Percentiles rank a stretch among this genome's conserved stretches.
These are phyloP conservation scores for Mellilla xanthometata DNA, from an alignment of 2,888 invertebrate species.

Conservation along the genomic window DNA sequence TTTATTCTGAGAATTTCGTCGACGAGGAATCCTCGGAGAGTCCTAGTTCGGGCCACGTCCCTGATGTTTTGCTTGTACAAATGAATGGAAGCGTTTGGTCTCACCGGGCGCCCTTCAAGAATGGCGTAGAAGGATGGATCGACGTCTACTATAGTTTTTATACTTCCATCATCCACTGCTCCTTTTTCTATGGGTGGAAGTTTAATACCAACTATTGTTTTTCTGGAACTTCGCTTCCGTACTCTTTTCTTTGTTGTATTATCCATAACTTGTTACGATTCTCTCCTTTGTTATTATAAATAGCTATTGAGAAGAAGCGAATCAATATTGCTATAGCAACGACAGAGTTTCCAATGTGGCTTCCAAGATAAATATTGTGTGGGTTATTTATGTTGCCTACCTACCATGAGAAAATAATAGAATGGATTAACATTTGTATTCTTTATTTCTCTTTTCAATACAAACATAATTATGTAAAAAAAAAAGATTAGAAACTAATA, in stretches of 20 bases:
- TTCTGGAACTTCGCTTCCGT: conserved; percentile 47
- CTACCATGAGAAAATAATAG: background rate
- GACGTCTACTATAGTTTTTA: conserved; percentile 82
- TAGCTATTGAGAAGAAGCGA: background rate
- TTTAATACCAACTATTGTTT: conserved; percentile 57
- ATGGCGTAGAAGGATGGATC: conserved; percentile 85
- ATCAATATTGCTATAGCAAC: conserved; percentile 67
- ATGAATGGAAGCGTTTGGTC: conserved; percentile 76
- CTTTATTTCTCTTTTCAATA: no score
- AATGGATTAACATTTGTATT: no score
- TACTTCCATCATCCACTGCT: conserved; percentile 39
- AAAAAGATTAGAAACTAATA: no score
- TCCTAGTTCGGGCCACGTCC: conserved; percentile 63
- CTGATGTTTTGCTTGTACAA: conserved; percentile 80
- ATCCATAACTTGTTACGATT: conserved; percentile 24
- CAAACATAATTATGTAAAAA: no score
- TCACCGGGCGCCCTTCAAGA: conserved; percentile 83
- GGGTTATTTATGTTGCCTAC: background rate
- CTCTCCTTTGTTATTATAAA: conserved; percentile 4
- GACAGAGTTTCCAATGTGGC: background rate
- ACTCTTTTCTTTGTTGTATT: conserved; percentile 42
- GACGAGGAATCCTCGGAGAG: conserved; percentile 58
- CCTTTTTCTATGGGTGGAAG: conserved; percentile 63
- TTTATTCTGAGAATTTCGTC: conserved; percentile 72
- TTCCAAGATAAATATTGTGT: no score